Evolutionary conservation across 2,113 vertebrate species (phyloP), one percentile per base, ranked within the genome.

Genomic region (Hippocampus zosterae): DNA sequence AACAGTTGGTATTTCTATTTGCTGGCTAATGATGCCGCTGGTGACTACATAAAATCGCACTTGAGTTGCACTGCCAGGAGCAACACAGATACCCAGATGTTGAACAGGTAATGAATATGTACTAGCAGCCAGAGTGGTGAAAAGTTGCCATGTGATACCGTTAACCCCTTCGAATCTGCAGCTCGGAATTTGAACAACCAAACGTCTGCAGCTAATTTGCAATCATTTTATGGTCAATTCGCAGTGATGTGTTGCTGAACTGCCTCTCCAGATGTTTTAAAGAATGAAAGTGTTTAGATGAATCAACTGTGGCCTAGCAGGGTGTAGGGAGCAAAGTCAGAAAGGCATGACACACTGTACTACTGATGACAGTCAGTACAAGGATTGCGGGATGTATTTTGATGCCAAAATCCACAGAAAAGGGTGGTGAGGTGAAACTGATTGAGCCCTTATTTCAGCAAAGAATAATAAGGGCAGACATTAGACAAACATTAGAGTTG

Each of bases 11-110:
- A 90, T 90, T 90, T 91, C 91, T 91, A 91, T 92, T 90, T 81
- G 88, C 85, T 90, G 90, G 89, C 86, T 92, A 92, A 92, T 92
- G 92, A 92, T 93, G 92, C 92, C 92, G 92, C 92, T 92, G 92
- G 91, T 92, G 92, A 92, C 92, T 90, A 88, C 87, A 91, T 91
- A 89, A 92, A 92, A 91, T 89, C 86, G 75, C 83, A 69, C 87
- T 81, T 2, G 55, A 78, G 78, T 70, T 80, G 66, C 10, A 59
- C 71, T 78, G 87, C 86, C 85, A 76, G 66, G 66, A 88, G 85
- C 85, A 84, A 81, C 72, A 66, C 65, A 75, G 77, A 48, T 70
- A n/a, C 77, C 29, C 77, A 72, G 67, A 69, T 19, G 52, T 81
- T 87, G 76, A 85, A 77, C 82, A 78, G 82, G 79, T 81, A 85